Conservation (phyloP, 2,797 vertebrate species). For the Zalophus californianus region DNA sequence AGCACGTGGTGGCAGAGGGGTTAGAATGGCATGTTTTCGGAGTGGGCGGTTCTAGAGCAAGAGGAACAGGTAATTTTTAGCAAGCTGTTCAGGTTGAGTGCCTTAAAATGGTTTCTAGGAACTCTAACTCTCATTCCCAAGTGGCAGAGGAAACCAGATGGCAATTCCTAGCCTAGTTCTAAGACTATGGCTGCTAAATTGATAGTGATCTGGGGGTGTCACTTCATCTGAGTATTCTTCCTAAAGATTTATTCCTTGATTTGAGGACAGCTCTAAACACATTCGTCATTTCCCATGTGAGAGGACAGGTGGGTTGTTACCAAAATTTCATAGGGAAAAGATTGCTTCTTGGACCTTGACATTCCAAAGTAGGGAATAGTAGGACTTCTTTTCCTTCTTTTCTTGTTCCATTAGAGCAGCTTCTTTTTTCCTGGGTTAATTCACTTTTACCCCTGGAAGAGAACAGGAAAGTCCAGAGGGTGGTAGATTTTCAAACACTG, state of each 20-base stretch:
- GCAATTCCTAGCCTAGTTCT: background rate
- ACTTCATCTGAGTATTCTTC: background rate
- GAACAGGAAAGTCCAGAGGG: background rate
- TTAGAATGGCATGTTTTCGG: background rate
- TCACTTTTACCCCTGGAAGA: constrained; percentile 11
- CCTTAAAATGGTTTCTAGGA: background rate
- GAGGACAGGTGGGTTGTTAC: background rate
- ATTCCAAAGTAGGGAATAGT: background rate
- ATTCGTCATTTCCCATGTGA: background rate
- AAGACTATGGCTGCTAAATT: background rate
- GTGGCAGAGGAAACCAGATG: background rate
- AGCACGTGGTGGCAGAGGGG: background rate
- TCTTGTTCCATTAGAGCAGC: background rate
- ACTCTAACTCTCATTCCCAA: background rate
- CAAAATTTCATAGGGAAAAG: background rate
- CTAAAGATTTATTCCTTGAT: background rate
- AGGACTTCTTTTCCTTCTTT: background rate
- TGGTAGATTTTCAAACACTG: background rate
- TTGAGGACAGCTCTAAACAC: background rate
- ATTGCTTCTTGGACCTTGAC: background rate
- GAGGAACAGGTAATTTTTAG: background rate
- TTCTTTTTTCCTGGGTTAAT: background rate
- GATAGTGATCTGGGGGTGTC: background rate
- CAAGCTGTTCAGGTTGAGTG: background rate
- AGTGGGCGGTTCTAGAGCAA: background rate